Base-by-base conservation (phyloP, 2,113 vertebrate species). In the Kryptolebias marmoratus region DNA sequence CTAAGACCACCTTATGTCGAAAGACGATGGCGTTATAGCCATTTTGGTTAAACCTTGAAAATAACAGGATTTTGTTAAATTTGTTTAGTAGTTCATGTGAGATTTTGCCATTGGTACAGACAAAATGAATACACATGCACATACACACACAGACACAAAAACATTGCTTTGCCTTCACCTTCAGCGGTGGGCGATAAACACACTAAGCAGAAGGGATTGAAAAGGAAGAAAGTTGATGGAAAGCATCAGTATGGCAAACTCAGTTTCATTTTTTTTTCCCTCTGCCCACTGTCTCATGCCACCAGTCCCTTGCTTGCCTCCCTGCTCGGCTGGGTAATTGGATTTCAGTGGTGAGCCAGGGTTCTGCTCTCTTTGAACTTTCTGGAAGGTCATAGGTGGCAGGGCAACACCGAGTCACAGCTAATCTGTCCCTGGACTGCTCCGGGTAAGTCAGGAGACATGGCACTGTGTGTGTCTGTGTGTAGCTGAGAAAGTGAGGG, bases 361-460 rank as follows among this genome's bases (percentile, higher is more conserved):
- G 68, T 82, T 82, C 80, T 81, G 71, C 79, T 84, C 87, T 85
- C 82, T 76, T 50, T 87, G 85, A 92, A 88, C 85, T 88, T 82
- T 87, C 74, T 81, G 79, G 80, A 87, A 89, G 89, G 89, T 90
- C 83, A 85, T 71, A 80, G 89, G 89, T 90, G 79, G 70, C 75
- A 87, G 88, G 86, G 85, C 87, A 80, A 77, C 73, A 83, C 73
- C 39, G 72, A 88, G 88, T 89, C 89, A 88, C 79, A 71, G 83
- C 68, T 92, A 89, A 92, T 90, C 83, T 89, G 89, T 92, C 89
- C 88, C 88, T 72, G 69, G 78, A 87, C 83, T 86, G 64, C 71
- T 67, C 60, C 10, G 59, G 66, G 76, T 77, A 67, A 78, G 83
- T 75, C 71, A 65, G 67, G 57, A 81, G 77, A 80, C 85, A 75